Evolutionary conservation across 2,113 vertebrate species (phyloP).

Genomic region (Trinectes maculatus): DNA sequence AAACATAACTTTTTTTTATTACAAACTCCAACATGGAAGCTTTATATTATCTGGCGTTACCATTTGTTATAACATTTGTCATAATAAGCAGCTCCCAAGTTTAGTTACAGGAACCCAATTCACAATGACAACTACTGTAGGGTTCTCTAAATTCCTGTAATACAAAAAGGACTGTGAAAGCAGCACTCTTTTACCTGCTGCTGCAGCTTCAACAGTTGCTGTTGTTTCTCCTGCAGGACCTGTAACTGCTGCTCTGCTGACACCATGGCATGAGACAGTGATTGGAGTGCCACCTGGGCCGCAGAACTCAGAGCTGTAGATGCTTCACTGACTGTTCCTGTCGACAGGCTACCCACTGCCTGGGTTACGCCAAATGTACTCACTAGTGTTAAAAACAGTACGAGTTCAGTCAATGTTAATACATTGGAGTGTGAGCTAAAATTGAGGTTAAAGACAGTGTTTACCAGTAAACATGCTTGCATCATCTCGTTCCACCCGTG

Average conservation of each 20-base stretch:
- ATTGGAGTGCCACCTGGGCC: slow-evolving; percentile 99
- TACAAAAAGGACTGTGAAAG: neutral
- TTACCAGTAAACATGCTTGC: slow-evolving; percentile 99
- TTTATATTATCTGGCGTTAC: too few species aligned
- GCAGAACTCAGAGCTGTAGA: slow-evolving; percentile 98
- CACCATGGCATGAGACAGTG: slow-evolving; percentile 99
- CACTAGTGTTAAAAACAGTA: slow-evolving; percentile 78
- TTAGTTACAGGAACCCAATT: neutral
- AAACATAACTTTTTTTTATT: too few species aligned
- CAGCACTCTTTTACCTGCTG: slow-evolving; percentile 89
- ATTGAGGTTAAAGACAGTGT: slow-evolving; percentile 36
- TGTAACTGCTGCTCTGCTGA: slow-evolving; percentile 99
- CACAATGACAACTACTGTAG: too few species aligned
- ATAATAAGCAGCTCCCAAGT: neutral
- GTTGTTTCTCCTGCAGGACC: slow-evolving; percentile 99
- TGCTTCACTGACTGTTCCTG: slow-evolving; percentile 93
- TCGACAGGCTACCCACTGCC: slow-evolving; percentile 91
- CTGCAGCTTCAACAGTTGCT: slow-evolving; percentile 99
- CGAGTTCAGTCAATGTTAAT: neutral
- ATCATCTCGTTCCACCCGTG: slow-evolving; percentile 98
- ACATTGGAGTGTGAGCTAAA: neutral
- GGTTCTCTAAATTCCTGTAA: neutral
- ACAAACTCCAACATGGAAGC: too few species aligned
- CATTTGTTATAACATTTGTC: too few species aligned
- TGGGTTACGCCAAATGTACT: slow-evolving; percentile 98